Base-by-base conservation (phyloP, 2,888 invertebrate genomes). In the Phorcus lineatus region DNA sequence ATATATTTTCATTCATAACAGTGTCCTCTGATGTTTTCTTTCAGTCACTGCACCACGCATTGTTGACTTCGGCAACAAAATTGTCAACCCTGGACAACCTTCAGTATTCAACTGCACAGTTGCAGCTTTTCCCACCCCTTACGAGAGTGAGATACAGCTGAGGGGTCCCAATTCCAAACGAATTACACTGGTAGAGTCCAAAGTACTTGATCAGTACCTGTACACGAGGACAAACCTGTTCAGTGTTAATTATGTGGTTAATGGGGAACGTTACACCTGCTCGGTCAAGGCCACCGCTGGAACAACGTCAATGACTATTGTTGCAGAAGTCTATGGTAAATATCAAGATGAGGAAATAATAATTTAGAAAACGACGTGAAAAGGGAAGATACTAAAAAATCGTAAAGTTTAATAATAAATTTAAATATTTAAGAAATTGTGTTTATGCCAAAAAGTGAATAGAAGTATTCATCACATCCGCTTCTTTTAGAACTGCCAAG, bases 101-200 rank as follows among this genome's bases (percentile, higher is more conserved):
- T 82, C 89, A 7, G 81, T 83, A 9, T 90, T 91, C 81, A 91
- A 91, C 85, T 91, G 91, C 80, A 90, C 91, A 2, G 89, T 90
- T 7, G 86, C 89, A 9, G 89, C 90, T 13, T 88, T 85, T 80
- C 91, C 91, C 1, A 88, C 88, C 11, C 90, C 90, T 4, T 77
- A 80, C 54, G 85, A 87, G 53, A 85, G 82, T 40, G 90, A 90
- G 57, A 88, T 91, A 13, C 80, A 79, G 13, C 80, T 91, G 40
- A 75, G 83, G 52, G 88, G 87, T 24, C 87, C 89, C 7, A 77
- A 81, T 2, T 85, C 86, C 7, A 87, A 88, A 74, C 77, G 84
- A 13, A 85, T 90, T 16, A 83, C 84, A 0, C 78, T 88, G 28
- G 62, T 86, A 31, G 85, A 87, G 36, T 90, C 90, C 1, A 76